Evolutionary conservation across 2,888 invertebrate species (phyloP), one percentile per base, ranked within the genome.

Genomic region (Cylindroiulus punctatus): DNA sequence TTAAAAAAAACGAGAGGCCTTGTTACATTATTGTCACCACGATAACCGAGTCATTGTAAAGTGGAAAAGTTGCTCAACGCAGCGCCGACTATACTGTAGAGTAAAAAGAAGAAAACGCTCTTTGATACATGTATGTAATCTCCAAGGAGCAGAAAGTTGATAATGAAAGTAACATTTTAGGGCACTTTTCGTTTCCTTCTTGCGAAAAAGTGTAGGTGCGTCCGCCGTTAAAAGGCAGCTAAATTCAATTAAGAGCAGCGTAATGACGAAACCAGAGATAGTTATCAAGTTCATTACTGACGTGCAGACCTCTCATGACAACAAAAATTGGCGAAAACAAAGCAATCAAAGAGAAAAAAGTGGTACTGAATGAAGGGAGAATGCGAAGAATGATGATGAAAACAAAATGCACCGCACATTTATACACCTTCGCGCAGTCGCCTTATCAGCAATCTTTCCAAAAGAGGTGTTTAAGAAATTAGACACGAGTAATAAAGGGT

Each of bases 321-420:
- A 26, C 30, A 76, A 76, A 76, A 76, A 76, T 76, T 76, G 76
- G 26, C 76, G 76, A 76, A 76, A 76, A 76, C 76, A 76, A 76
- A 76, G 76, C 76, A 76, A 76, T 76, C 76, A 76, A 76, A 76
- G 76, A 14, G 26, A 30, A 76, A 76, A 65, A 76, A 76, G 30
- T 26, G 30, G 76, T 14, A 76, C 30, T 30, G 26, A 76, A 30
- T 30, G 30, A 76, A 76, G 76, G 30, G 30, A 76, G 76, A 76
- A 76, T 76, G 76, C 76, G 26, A 76, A 76, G 76, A 76, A 76
- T 76, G 76, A 76, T 26, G 76, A 76, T 76, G 76, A 76, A 76
- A 76, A 76, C 76, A 76, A 76, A 76, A 26, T 76, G 76, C 65
- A 26, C 65, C 26, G 65, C 22, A 65, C 65, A 65, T 76, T 76